Evolutionary conservation across 2,113 vertebrate genomes (phyloP).

Genomic region (Pristiophorus japonicus): DNA sequence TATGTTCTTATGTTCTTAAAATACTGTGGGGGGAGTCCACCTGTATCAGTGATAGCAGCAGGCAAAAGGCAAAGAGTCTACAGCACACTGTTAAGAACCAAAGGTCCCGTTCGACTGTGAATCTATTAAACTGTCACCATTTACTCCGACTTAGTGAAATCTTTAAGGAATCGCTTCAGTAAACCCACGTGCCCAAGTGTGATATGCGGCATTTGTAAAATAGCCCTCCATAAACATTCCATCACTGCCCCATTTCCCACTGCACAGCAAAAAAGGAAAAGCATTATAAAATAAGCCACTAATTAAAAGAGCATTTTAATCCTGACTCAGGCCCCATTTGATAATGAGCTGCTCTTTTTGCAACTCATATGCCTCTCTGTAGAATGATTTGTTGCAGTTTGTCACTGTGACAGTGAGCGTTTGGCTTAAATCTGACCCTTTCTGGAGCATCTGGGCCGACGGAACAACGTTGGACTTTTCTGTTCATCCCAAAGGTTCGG

Average conservation of each 20-base stretch:
- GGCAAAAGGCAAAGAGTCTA: background rate
- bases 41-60: background rate
- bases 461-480: background rate
- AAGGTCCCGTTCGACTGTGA: background rate
- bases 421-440: background rate
- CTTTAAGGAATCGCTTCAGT: background rate
- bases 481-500: background rate
- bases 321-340: conserved; percentile 30
- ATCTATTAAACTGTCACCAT: background rate
- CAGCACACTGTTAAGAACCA: background rate
- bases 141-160: background rate
- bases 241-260: background rate
- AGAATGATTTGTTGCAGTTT: background rate
- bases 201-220: background rate
- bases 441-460: background rate
- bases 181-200: background rate
- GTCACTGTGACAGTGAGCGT: background rate
- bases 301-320: conserved; percentile 29
- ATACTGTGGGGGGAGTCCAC: too few species aligned
- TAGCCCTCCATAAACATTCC: background rate
- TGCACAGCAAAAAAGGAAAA: conserved; percentile 10
- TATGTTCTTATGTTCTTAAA: too few species aligned
- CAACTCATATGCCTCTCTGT: background rate
- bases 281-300: background rate
- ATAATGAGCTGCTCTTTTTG: conserved; percentile 1